Conservation (phyloP, 2,888 invertebrate species). For the Sphecodes monilicornis region DNA sequence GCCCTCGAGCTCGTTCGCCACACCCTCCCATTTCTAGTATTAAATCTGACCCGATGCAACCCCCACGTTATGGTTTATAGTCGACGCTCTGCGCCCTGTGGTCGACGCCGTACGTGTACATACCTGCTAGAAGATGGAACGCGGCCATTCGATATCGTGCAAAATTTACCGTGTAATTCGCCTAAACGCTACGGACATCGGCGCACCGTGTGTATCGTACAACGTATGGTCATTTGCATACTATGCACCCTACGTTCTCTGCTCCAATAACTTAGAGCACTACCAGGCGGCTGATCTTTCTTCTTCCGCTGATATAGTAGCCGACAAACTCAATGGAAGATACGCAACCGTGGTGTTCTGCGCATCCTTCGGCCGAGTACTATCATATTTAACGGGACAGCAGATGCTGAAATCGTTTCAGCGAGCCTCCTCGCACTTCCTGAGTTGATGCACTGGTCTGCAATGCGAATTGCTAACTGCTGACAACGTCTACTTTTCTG, state of each 20-base stretch:
- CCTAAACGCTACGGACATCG: slow-evolving; percentile 75
- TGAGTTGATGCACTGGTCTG: neutral
- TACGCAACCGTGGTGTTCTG: slow-evolving; percentile 1
- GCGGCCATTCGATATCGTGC: slow-evolving; percentile 77
- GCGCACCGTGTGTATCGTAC: slow-evolving; percentile 58
- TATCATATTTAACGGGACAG: slow-evolving; percentile 24
- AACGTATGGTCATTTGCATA: slow-evolving; percentile 64
- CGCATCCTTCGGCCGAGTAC: slow-evolving; percentile 14
- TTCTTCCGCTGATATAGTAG: slow-evolving; percentile 27
- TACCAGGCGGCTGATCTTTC: slow-evolving; percentile 53
- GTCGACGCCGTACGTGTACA: slow-evolving; percentile 38
- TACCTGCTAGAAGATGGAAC: slow-evolving; percentile 74
- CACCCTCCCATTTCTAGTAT: slow-evolving; percentile 80
- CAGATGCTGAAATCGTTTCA: neutral
- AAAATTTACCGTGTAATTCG: slow-evolving; percentile 79
- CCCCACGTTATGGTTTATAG: slow-evolving; percentile 71
- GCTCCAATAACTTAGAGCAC: slow-evolving; percentile 57
- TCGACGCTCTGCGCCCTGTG: slow-evolving; percentile 44
- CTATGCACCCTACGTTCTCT: slow-evolving; percentile 44
- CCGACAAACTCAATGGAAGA: slow-evolving; percentile 33
- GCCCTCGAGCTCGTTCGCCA: slow-evolving; percentile 70
- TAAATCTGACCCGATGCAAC: slow-evolving; percentile 78
- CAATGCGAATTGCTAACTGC: too few relatives aligned
- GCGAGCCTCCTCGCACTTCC: neutral
- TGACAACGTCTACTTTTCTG: too few relatives aligned